A percentile compares a stretch with the other conserved stretches of the same genome.
Conservation (phyloP, 2,797 vertebrate genomes). For the Morelia viridis region DNA sequence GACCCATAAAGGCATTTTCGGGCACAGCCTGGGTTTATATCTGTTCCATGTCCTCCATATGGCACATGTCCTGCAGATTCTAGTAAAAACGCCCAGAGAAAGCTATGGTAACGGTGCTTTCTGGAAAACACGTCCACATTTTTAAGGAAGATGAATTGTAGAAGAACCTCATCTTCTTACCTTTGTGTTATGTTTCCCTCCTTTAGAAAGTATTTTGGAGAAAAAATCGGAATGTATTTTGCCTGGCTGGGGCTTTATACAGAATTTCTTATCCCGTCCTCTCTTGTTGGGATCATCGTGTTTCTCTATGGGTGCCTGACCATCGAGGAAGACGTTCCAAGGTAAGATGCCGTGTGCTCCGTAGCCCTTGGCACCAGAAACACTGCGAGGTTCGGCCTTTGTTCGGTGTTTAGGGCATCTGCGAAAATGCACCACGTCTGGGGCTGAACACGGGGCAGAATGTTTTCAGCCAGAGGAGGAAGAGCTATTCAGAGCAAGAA, state of each 20-base stretch:
- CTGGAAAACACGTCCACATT: background rate
- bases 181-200: slow-evolving; percentile 1
- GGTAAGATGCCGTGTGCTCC: slow-evolving; percentile 71
- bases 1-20: too few species aligned
- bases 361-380: background rate
- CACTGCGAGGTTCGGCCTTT: background rate
- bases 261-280: slow-evolving; percentile 94
- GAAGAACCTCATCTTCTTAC: background rate
- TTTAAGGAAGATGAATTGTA: background rate
- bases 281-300: slow-evolving; percentile 90
- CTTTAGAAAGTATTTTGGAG: slow-evolving; percentile 96
- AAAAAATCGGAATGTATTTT: slow-evolving; percentile 98
- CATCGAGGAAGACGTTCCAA: slow-evolving; percentile 91
- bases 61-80: background rate
- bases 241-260: slow-evolving; percentile 98
- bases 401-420: background rate
- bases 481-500: background rate
- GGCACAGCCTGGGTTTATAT: too few species aligned
- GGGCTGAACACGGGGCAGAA: background rate
- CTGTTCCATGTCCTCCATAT: too few species aligned
- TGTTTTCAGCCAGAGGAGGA: background rate
- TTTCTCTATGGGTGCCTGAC: slow-evolving; percentile 95
- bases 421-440: background rate
- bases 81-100: background rate
- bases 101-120: rapidly evolving